A percentile compares a stretch with the other conserved stretches of the same genome.
phyloP scores from a whole-genome alignment of 1,140 invertebrate species.

The Battus philenor region DNA sequence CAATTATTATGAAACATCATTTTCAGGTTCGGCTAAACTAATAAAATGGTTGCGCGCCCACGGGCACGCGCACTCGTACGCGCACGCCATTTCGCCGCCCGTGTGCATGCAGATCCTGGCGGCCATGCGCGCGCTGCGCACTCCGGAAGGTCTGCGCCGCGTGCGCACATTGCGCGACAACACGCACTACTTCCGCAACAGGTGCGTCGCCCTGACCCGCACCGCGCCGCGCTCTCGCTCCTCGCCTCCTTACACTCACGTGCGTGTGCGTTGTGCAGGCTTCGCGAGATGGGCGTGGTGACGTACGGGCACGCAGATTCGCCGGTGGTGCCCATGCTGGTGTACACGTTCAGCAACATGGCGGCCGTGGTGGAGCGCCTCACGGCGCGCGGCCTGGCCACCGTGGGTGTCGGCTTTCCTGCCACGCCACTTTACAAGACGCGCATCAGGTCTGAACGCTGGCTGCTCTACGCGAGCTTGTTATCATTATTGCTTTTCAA shows the following conservation, averaged over 20 bases:
- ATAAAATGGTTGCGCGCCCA: slow-evolving; percentile 87
- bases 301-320: slow-evolving; percentile 97
- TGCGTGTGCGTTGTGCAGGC: slow-evolving; percentile 75
- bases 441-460: slow-evolving; percentile 81
- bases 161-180: slow-evolving; percentile 38
- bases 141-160: slow-evolving; percentile 30
- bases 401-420: slow-evolving; percentile 98
- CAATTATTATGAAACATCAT: no score
- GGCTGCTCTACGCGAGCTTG: no score
- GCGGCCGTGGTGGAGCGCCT: slow-evolving; percentile 90
- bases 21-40: slow-evolving; percentile 78
- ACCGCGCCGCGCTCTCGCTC: no score
- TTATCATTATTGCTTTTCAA: background rate
- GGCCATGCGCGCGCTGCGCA: slow-evolving; percentile 41
- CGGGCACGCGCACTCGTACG: slow-evolving; percentile 93
- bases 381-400: slow-evolving; percentile 89
- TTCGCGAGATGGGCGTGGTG: slow-evolving; percentile 95
- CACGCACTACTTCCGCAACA: slow-evolving; percentile 50
- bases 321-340: slow-evolving; percentile 96
- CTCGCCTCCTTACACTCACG: no score
- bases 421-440: slow-evolving; percentile 97
- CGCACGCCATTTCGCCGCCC: slow-evolving; percentile 91
- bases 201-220: slow-evolving; percentile 17
- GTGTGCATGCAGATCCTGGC: slow-evolving; percentile 91
- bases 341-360: slow-evolving; percentile 96